Percentiles rank a stretch among this genome's conserved stretches.
Evolutionary conservation across 2,797 vertebrate species (phyloP).

Genomic region (Clarias laeviceps): DNA sequence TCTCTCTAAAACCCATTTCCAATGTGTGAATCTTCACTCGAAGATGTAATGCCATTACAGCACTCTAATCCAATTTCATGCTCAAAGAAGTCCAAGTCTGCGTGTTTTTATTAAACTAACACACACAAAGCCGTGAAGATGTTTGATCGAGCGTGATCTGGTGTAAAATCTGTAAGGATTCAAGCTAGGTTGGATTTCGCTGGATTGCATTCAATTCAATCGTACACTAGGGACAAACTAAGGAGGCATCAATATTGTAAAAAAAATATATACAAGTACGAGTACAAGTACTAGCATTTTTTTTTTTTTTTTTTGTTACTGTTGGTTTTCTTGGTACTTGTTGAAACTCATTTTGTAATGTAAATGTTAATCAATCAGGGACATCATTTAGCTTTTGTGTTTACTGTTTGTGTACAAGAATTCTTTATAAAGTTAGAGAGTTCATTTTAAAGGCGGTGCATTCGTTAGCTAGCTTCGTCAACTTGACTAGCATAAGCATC

Average conservation of each 20-base stretch:
- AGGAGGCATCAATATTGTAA: not conserved
- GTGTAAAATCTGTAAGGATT: constrained; percentile 35
- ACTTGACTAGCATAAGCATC: not conserved
- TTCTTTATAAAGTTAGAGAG: not conserved
- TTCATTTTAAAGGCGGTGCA: not conserved
- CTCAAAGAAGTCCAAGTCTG: constrained; percentile 52
- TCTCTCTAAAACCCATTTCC: constrained; percentile 6
- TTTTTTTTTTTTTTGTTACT: not conserved
- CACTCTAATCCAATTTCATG: constrained; percentile 62
- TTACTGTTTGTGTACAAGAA: not conserved
- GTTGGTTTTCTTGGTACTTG: not conserved
- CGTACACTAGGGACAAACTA: not conserved
- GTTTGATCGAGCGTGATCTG: constrained; percentile 32
- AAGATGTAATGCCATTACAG: constrained; percentile 63
- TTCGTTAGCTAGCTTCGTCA: not conserved
- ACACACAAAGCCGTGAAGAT: constrained; percentile 34
- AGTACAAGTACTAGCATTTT: not conserved
- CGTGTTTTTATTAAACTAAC: constrained; percentile 48
- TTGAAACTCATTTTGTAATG: not conserved
- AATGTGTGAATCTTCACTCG: constrained; percentile 40
- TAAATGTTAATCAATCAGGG: not conserved
- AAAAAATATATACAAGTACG: not conserved
- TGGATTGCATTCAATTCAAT: constrained; percentile 7
- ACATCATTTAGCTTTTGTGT: not conserved
- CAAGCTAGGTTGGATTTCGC: constrained; percentile 31